Base-by-base conservation (phyloP, 1,140 invertebrate genomes). In the Catajapyx aquilonaris region DNA sequence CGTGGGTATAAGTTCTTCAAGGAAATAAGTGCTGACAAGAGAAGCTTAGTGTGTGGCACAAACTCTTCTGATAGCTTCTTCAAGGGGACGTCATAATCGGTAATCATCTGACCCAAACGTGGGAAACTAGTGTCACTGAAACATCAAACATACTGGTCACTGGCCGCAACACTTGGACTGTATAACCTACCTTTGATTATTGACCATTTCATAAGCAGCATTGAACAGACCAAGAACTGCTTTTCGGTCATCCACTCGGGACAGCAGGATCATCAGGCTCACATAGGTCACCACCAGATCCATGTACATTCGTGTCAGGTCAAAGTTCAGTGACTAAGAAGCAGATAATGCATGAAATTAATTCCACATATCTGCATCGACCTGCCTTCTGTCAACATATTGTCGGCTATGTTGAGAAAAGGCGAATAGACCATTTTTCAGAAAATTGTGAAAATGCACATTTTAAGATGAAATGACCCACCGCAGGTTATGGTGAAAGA, bases 51-150 rank as follows among this genome's bases (percentile, higher is more conserved):
- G 59, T 98, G 90, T 0, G 88, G 87, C 19, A 87, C 72, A 62
- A 99, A 96, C 57, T 98, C 94, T 59, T 98, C 94, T 1, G 81
- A 76, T 0, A 99, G 62, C 52, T 96, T 97, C 54, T 93, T 94
- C 22, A 97, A 55, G 4, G 94, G 94, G 19, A 73, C 66, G 58
- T 98, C 94, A 59, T 97, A 98, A 51, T 99, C 95, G 47, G 95
- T 73, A 38, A 98, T 95, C 77, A 98, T 77, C 60, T 94, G 86
- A 0, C 91, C 91, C 19, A 98, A 60, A 15, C 90, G 65, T 9
- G 90, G 93, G 60, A 95, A 97, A 48, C 83, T 87, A 1, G 73
- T 65, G 59, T 97, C 93, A 28, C 81, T 73, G 43, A 28, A 49
- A 46, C n/a, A n/a, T n/a, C n/a, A n/a, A n/a, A n/a, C n/a, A n/a